Conservation (phyloP, 1,140 invertebrate species). For the Drosophila willistoni region DNA sequence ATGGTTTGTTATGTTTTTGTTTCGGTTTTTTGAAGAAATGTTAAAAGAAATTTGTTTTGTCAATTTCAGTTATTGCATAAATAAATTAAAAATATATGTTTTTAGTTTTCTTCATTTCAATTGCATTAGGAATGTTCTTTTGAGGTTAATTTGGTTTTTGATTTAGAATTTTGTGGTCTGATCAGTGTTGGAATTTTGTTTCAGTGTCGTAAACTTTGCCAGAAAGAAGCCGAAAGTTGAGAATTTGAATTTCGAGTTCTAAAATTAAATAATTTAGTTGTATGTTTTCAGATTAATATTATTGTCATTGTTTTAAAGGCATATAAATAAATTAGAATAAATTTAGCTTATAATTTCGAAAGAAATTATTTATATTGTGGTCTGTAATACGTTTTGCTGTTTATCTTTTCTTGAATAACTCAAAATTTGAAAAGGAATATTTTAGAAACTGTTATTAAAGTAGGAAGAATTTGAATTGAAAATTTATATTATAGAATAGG, state of each 20-base stretch:
- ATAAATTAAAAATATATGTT: neutral
- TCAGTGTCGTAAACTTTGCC: constrained; percentile 51
- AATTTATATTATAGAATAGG: too few relatives aligned
- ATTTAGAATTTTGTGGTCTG: constrained; percentile 61
- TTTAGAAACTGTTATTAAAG: too few relatives aligned
- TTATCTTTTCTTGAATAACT: too few relatives aligned
- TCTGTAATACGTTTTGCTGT: too few relatives aligned
- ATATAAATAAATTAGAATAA: neutral
- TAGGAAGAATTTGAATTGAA: too few relatives aligned
- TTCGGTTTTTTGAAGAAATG: constrained; percentile 8
- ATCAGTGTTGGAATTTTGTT: constrained; percentile 48
- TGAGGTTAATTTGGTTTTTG: constrained; percentile 33
- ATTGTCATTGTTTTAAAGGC: neutral
- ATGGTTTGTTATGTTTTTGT: neutral
- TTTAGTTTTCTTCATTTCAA: constrained; percentile 1
- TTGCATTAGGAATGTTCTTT: constrained; percentile 16
- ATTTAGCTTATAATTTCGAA: too few relatives aligned
- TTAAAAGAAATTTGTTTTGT: constrained; percentile 15
- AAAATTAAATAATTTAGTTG: constrained; percentile 70
- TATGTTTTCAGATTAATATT: constrained; percentile 1
- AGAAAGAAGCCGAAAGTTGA: constrained; percentile 66
- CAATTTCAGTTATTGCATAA: neutral
- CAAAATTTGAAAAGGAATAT: too few relatives aligned
- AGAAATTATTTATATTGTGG: too few relatives aligned
- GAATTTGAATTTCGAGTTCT: constrained; percentile 58